These are phyloP conservation scores for Pangasius sanitwongsei DNA, from an alignment of 2,797 vertebrate species.

Conservation along the genomic window DNA sequence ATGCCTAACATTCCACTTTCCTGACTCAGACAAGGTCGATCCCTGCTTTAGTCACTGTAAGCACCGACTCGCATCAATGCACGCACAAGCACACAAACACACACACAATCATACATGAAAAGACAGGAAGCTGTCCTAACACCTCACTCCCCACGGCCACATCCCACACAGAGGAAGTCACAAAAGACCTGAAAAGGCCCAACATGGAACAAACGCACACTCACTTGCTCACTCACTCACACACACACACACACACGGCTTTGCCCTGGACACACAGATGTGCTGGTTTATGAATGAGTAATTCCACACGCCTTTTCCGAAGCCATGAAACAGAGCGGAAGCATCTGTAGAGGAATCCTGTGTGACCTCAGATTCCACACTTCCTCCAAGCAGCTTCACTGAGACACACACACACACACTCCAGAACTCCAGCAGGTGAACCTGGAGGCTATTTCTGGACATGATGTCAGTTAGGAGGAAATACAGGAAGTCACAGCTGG, in stretches of 20 bases:
- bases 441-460: conserved; percentile 36
- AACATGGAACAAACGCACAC: conserved; percentile 27
- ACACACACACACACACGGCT: neutral
- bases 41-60: neutral
- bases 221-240: neutral
- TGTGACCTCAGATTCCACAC: conserved; percentile 19
- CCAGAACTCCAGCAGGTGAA: neutral
- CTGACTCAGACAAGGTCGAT: neutral
- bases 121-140: conserved; percentile 40
- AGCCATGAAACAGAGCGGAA: conserved; percentile 21
- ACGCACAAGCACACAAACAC: neutral
- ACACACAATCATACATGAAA: conserved; percentile 16
- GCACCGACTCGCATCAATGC: neutral
- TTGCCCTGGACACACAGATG: conserved; percentile 35
- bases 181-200: conserved; percentile 22
- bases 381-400: conserved; percentile 16
- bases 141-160: conserved; percentile 30
- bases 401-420: neutral
- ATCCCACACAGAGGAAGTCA: conserved; percentile 40
- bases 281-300: conserved; percentile 8
- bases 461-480: conserved; percentile 37
- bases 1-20: neutral
- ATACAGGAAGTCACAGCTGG: conserved; percentile 27
- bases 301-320: conserved; percentile 4
- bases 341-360: conserved; percentile 48